A percentile compares a stretch with the other conserved stretches of the same genome.
phyloP scores from a whole-genome alignment of 2,797 vertebrate species.

The Zalophus californianus region DNA sequence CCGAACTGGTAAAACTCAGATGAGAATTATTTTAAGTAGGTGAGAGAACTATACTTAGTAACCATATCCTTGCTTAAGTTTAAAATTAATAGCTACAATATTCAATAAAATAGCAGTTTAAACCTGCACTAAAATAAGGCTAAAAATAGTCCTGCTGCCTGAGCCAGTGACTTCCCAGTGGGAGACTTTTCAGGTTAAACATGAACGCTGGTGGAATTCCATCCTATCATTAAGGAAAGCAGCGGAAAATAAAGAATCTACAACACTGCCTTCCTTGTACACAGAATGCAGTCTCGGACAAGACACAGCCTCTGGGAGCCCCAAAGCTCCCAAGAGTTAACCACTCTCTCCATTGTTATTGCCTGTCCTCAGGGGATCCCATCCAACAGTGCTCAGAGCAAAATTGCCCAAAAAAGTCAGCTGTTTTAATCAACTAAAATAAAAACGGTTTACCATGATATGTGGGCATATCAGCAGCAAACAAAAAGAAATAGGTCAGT shows the following conservation, averaged over 20 bases:
- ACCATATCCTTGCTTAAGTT: constrained; percentile 58
- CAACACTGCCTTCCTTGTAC: neutral
- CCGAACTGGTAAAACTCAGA: neutral
- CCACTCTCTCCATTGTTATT: neutral
- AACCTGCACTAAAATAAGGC: constrained; percentile 62
- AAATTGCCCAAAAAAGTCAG: neutral
- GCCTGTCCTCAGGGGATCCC: neutral
- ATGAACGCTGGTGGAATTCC: neutral
- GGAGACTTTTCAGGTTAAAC: constrained; percentile 6
- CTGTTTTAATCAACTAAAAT: neutral
- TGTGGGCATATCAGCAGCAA: neutral
- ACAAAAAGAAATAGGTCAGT: neutral
- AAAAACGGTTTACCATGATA: neutral
- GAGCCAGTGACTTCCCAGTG: constrained; percentile 44
- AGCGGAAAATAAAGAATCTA: neutral
- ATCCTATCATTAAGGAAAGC: neutral
- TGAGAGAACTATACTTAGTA: constrained; percentile 65
- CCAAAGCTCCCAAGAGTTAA: neutral
- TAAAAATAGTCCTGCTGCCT: constrained; percentile 64
- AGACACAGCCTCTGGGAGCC: neutral
- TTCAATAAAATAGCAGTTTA: constrained; percentile 63
- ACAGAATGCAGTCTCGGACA: neutral
- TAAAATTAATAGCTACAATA: constrained; percentile 68
- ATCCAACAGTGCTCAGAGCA: neutral
- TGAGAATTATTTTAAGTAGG: constrained; percentile 41